These are phyloP conservation scores for Fistularia tabacaria DNA, from an alignment of 2,797 vertebrate species.

Conservation along the genomic window DNA sequence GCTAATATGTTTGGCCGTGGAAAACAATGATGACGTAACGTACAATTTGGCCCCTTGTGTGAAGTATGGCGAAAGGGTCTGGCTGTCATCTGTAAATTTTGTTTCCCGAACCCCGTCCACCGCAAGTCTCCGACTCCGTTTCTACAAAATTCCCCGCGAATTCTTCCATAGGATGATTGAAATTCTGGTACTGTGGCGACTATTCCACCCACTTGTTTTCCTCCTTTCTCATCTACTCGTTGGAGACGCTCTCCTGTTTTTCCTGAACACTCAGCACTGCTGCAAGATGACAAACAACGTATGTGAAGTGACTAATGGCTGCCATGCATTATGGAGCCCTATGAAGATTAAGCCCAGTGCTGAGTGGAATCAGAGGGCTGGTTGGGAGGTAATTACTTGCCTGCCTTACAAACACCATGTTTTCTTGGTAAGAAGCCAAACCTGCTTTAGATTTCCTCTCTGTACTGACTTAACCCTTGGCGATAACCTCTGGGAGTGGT, in stretches of 20 bases:
- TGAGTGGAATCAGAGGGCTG: constrained; percentile 57
- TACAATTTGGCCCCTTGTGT: constrained; percentile 61
- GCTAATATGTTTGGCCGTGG: constrained; percentile 62
- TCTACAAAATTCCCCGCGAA: constrained; percentile 35
- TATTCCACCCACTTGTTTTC: constrained; percentile 22
- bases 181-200: constrained; percentile 34
- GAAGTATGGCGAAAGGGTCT: constrained; percentile 42
- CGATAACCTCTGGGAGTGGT: constrained; percentile 30
- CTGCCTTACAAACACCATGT: constrained; percentile 42
- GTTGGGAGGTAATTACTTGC: constrained; percentile 57
- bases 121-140: constrained; percentile 21
- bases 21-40: constrained; percentile 64
- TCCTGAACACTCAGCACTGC: constrained; percentile 15
- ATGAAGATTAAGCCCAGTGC: constrained; percentile 41
- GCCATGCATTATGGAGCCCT: constrained; percentile 45
- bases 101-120: constrained; percentile 28
- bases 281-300: constrained; percentile 33
- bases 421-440: constrained; percentile 48
- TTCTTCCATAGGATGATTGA: constrained; percentile 35
- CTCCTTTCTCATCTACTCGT: constrained; percentile 1
- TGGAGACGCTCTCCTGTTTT: neutral
- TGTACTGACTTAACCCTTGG: constrained; percentile 45
- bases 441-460: constrained; percentile 40
- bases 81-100: constrained; percentile 57
- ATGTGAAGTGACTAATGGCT: constrained; percentile 54